phyloP scores from a whole-genome alignment of 1,140 invertebrate species.

The Caenorhabditis tropicalis region DNA sequence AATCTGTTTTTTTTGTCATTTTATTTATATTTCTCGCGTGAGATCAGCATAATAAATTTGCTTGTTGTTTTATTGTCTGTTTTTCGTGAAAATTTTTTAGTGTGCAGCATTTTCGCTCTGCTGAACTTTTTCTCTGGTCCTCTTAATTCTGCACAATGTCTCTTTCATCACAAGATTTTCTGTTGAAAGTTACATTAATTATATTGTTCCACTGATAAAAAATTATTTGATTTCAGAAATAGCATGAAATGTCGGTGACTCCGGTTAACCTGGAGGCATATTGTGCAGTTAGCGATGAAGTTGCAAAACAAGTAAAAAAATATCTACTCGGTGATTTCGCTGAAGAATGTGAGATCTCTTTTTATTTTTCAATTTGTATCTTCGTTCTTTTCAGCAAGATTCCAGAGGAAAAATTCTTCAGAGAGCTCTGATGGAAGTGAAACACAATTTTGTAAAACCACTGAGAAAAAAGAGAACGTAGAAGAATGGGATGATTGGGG shows the following conservation, averaged over 20 bases:
- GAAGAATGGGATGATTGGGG: slow-evolving; percentile 36
- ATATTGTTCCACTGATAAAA: too few species aligned
- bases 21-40: too few species aligned
- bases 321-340: slow-evolving; percentile 13
- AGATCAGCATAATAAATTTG: too few species aligned
- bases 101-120: too few species aligned
- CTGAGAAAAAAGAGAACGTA: slow-evolving; percentile 6
- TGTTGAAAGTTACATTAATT: too few species aligned
- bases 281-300: slow-evolving; percentile 20
- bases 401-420: slow-evolving; percentile 1
- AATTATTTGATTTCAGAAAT: background rate
- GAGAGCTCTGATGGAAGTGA: background rate
- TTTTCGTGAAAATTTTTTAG: too few species aligned
- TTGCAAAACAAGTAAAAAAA: slow-evolving; percentile 13
- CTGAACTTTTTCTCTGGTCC: too few species aligned
- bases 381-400: background rate
- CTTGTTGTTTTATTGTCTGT: too few species aligned
- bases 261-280: slow-evolving; percentile 1
- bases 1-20: too few species aligned
- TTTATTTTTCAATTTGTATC: background rate
- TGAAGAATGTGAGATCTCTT: background rate
- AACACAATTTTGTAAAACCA: slow-evolving; percentile 1
- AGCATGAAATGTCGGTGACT: slow-evolving; percentile 12
- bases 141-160: too few species aligned
- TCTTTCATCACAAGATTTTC: too few species aligned